A percentile compares a stretch with the other conserved stretches of the same genome.
Evolutionary conservation across 1,140 invertebrate species (phyloP).

Genomic region (Drosophila pseudoananassae): DNA sequence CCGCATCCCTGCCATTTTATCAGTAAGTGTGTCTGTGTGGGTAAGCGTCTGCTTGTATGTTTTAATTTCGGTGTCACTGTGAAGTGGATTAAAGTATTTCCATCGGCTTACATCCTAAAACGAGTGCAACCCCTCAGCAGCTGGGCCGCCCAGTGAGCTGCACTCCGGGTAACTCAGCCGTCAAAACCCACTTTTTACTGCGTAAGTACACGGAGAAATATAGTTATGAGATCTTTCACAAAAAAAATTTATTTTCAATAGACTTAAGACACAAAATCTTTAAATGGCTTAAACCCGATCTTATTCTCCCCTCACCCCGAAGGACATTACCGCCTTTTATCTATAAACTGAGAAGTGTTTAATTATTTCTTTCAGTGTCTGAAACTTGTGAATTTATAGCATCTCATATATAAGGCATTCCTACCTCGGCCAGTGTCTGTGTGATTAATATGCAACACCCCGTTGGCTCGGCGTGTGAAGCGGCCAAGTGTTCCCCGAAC

Average conservation of each 20-base stretch:
- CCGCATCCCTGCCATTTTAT: background rate
- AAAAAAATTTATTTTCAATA: background rate
- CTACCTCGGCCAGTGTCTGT: conserved; percentile 22
- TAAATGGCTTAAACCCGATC: no score
- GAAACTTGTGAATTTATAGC: conserved; percentile 29
- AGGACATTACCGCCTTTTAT: no score
- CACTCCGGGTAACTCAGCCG: conserved; percentile 29
- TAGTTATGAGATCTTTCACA: background rate
- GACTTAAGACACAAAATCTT: no score
- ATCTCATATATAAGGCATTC: conserved; percentile 28
- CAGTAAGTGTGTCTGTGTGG: background rate
- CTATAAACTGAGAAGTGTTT: no score
- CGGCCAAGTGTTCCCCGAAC: conserved; percentile 63
- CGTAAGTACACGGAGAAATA: background rate
- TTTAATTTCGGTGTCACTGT: conserved; percentile 80
- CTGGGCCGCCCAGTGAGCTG: conserved; percentile 49
- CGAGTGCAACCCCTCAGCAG: conserved; percentile 63
- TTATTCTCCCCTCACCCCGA: no score
- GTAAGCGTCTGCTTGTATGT: conserved; percentile 31
- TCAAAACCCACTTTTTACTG: conserved; percentile 53
- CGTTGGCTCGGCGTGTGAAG: conserved; percentile 66
- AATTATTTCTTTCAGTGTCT: conserved; percentile 5
- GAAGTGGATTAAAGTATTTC: conserved; percentile 83
- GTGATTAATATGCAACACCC: conserved; percentile 79
- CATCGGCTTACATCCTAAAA: conserved; percentile 78